Conservation (phyloP, 2,797 vertebrate species). For the Gobio occitaniae region DNA sequence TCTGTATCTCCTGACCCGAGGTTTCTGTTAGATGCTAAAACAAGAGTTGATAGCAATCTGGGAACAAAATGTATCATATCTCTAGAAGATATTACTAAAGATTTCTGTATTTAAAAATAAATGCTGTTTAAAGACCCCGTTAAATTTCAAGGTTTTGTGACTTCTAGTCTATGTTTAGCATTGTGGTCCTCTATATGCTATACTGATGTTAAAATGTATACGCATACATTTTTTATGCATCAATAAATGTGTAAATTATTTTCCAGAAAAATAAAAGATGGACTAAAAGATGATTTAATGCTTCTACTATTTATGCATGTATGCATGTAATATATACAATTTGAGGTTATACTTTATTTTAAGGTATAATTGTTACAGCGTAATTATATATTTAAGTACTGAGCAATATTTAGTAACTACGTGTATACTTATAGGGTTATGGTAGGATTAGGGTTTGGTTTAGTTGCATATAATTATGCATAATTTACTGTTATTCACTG, state of each 20-base stretch:
- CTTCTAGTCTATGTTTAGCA: not conserved
- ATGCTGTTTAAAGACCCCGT: not conserved
- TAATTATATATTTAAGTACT: no score
- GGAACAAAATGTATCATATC: slow-evolving; percentile 20
- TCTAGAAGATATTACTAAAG: not conserved
- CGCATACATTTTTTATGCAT: not conserved
- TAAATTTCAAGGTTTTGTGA: slow-evolving; percentile 4
- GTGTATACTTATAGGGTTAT: no score
- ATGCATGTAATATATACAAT: no score
- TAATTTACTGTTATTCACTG: no score
- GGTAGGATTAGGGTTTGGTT: no score
- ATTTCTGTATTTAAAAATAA: not conserved
- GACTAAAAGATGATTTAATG: no score
- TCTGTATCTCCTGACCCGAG: slow-evolving; percentile 79
- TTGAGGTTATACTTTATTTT: no score
- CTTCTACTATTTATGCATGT: not conserved
- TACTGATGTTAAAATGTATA: not conserved
- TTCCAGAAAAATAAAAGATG: not conserved
- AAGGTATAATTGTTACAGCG: no score
- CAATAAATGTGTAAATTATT: not conserved
- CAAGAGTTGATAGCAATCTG: slow-evolving; percentile 17
- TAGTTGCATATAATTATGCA: no score
- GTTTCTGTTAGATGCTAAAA: slow-evolving; percentile 77
- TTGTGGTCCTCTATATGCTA: not conserved
- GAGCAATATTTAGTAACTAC: no score